Evolutionary conservation across 2,113 vertebrate genomes (phyloP), one percentile per base, ranked within the genome.

Genomic region (Dasyornis broadbenti): DNA sequence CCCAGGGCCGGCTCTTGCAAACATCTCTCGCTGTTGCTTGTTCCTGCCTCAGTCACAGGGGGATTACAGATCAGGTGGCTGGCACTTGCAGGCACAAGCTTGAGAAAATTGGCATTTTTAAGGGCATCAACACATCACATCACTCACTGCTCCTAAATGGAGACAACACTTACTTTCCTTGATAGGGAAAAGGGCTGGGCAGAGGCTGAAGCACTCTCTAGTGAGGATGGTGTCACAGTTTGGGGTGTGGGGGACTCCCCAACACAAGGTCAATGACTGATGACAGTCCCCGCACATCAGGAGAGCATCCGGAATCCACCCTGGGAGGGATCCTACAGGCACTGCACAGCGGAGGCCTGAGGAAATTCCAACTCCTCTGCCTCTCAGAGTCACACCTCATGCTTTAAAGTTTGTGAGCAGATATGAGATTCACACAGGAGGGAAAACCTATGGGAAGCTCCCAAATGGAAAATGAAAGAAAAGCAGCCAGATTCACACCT

Each of bases 261-360:
- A 49, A 10, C 37, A 8, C 11, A 4, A 35, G 19, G 45, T 14
- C 30, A 56, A 50, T 57, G 12, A 16, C 1, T 0, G 0, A 17
- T 1, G 10, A 3, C 0, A 0, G 7, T 17, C 15, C 35, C 44
- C 31, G 89, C 4, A 6, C 1, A 1, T 40, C 0, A 0, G 33
- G 75, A 42, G 11, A 49, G 52, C 49, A 52, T 8, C 66, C 2
- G 0, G 52, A 1, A 1, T 11, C 6, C 68, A 53, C 45, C 61
- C 42, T 1, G 1, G 49, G 8, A 71, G 22, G n/a, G 64, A 52
- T 37, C 40, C 79, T 40, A 15, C 39, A 60, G 33, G 37, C 7
- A 3, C 30, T 13, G 13, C 27, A 39, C 0, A 0, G 31, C 11
- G 15, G 15, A 59, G 35, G 59, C 11, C 52, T 52, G 30, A 60